phyloP scores from a whole-genome alignment of 2,113 vertebrate species.

The Scomber colias region DNA sequence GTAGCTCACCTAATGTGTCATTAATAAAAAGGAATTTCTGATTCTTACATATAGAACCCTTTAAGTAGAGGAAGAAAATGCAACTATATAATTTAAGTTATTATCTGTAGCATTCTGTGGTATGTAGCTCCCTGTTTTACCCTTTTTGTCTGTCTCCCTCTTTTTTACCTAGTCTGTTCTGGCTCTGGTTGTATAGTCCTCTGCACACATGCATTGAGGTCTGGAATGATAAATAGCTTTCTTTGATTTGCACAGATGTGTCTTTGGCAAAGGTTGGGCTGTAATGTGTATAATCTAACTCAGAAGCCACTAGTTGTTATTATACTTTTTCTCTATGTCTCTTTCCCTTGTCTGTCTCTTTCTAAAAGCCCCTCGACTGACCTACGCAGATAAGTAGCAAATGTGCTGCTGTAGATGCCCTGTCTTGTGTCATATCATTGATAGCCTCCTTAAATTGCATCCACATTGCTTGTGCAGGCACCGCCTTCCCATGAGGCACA shows the following conservation, averaged over 20 bases:
- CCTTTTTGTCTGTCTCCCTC: not conserved
- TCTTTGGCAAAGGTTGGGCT: slow-evolving; percentile 37
- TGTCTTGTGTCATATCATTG: slow-evolving; percentile 45
- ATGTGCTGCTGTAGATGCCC: slow-evolving; percentile 51
- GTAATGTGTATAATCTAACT: slow-evolving; percentile 58
- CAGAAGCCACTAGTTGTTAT: slow-evolving; percentile 25
- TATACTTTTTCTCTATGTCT: slow-evolving; percentile 13
- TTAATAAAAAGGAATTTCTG: no score
- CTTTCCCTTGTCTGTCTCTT: not conserved
- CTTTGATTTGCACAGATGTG: slow-evolving; percentile 60
- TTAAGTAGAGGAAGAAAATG: slow-evolving; percentile 23
- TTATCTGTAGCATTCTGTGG: slow-evolving; percentile 12
- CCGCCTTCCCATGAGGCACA: slow-evolving; percentile 57
- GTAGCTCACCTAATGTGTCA: no score
- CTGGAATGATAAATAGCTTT: slow-evolving; percentile 60
- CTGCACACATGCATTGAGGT: slow-evolving; percentile 11
- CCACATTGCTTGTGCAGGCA: slow-evolving; percentile 56
- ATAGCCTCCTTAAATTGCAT: slow-evolving; percentile 31
- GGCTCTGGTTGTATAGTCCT: slow-evolving; percentile 19
- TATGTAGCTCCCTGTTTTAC: slow-evolving; percentile 10
- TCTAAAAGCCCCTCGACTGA: slow-evolving; percentile 11
- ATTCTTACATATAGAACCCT: no score
- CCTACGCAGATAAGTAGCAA: slow-evolving; percentile 18
- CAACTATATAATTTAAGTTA: slow-evolving; percentile 17
- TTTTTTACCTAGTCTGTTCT: not conserved